Base-by-base conservation (phyloP, 2,797 vertebrate species). In the Neomorphus geoffroyi region DNA sequence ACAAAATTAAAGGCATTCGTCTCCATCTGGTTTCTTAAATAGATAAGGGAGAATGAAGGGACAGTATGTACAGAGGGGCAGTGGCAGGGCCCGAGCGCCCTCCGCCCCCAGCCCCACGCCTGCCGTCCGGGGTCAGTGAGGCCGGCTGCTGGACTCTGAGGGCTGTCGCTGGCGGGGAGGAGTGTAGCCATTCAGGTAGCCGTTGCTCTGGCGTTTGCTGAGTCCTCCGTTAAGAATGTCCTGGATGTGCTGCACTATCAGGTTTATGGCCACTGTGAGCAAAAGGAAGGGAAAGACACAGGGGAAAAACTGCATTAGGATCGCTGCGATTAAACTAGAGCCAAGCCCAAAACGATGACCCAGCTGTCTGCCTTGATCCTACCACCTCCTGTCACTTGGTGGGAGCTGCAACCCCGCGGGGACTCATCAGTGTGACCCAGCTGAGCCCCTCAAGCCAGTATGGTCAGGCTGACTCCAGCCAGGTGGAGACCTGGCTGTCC, bases 181-280 rank as follows among this genome's bases (percentile, higher is more conserved):
- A 50, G 96, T 98, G 45, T 98, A 98, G 86, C 98, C 98, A 0
- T 98, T 98, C 91, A 98, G 97, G 93, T 96, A 99, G 57, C 98
- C 98, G 4, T 98, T 99, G 82, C 98, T 98, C 95, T 98, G 97
- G 43, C 98, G 98, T 86, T 99, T 99, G 96, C 97, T 98, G 83
- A 98, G 97, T 77, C 99, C 99, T 12, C 99, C 99, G 0, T 98
- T 99, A 43, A 99, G 97, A 96, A 99, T 99, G 97, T 99, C 99
- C 98, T 99, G 99, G 96, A 99, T 99, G 96, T 99, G 99, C 95
- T 99, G 99, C 92, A 99, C 99, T 10, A 99, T 99, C 91, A 99
- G 98, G 96, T 99, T 99, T 96, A 99, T 99, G 94, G 99, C 99
- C 97, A 99, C 99, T 99, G 97, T 4, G 18, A 87, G 94, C 81